phyloP scores from a whole-genome alignment of 2,797 vertebrate species.

The Rachycentron canadum region DNA sequence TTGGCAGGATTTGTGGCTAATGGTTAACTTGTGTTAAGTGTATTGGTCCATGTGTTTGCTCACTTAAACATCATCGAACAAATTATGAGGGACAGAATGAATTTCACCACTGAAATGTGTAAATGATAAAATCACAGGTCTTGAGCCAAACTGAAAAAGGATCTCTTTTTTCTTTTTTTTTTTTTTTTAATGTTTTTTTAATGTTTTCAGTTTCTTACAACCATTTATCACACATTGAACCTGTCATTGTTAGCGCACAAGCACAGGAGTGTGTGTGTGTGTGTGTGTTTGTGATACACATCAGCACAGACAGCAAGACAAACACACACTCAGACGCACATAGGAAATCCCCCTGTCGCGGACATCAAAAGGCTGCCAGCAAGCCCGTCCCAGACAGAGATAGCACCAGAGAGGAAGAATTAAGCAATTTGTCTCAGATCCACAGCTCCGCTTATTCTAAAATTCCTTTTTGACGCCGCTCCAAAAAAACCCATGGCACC shows the following conservation, averaged over 20 bases:
- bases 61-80: neutral
- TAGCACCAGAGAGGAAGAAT: slow-evolving; percentile 74
- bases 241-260: neutral
- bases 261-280: slow-evolving; percentile 2
- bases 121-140: neutral
- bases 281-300: neutral
- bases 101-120: neutral
- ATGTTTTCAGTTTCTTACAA: slow-evolving; percentile 10
- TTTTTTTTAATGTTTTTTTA: no score
- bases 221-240: neutral
- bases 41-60: neutral
- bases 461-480: slow-evolving; percentile 70
- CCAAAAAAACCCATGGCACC: slow-evolving; percentile 60
- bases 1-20: neutral
- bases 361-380: slow-evolving; percentile 70
- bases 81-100: slow-evolving; percentile 2
- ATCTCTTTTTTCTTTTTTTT: no score
- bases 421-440: slow-evolving; percentile 82
- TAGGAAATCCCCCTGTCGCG: slow-evolving; percentile 65
- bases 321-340: slow-evolving; percentile 42
- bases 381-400: slow-evolving; percentile 60
- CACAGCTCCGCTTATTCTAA: slow-evolving; percentile 67
- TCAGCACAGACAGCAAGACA: slow-evolving; percentile 37
- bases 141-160: no score
- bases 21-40: neutral